phyloP scores from a whole-genome alignment of 2,797 vertebrate species.

The Urocyon cinereoargenteus region DNA sequence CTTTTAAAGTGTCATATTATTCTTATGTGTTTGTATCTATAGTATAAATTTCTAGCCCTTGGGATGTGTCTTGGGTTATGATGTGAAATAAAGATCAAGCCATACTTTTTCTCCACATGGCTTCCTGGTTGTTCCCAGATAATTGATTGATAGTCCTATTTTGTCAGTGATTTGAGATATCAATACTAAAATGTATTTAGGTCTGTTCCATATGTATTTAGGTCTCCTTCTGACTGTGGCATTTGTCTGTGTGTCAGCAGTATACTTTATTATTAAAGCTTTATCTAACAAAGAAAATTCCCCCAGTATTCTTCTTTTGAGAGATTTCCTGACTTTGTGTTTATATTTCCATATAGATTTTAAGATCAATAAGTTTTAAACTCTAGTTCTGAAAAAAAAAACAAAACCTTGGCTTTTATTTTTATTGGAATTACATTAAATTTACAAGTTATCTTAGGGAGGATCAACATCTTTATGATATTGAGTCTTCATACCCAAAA shows the following conservation, averaged over 20 bases:
- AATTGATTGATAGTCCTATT: neutral
- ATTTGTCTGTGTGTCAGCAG: neutral
- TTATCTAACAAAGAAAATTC: neutral
- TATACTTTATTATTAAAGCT: neutral
- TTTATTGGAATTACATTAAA: neutral
- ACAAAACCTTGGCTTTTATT: neutral
- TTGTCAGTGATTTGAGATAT: neutral
- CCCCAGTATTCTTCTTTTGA: neutral
- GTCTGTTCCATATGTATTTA: neutral
- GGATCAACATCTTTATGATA: neutral
- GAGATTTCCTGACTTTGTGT: neutral
- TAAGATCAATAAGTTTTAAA: conserved; percentile 41
- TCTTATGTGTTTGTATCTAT: neutral
- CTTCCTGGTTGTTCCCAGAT: neutral
- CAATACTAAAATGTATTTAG: neutral
- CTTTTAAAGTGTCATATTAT: neutral
- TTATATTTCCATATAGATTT: conserved; percentile 27
- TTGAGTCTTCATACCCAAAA: neutral
- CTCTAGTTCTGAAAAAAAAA: neutral
- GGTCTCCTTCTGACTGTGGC: neutral
- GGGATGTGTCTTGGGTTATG: neutral
- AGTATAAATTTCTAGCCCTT: neutral
- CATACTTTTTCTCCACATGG: neutral
- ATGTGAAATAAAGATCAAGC: neutral
- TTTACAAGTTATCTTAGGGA: neutral